Conservation (phyloP, 2,113 vertebrate genomes). For the Sus scrofa region DNA sequence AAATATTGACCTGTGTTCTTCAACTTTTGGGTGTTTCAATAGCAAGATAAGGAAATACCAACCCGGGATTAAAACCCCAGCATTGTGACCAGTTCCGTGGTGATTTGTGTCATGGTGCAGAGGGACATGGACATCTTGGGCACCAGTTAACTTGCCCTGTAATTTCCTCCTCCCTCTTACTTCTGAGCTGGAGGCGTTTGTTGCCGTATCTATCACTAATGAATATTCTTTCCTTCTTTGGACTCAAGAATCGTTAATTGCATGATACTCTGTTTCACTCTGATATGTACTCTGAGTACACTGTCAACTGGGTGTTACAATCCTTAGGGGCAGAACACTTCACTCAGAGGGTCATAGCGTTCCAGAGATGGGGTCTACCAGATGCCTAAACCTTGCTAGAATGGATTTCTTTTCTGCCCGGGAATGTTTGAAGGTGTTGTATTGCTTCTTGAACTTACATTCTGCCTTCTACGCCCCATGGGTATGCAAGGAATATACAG, state of each 20-base stretch:
- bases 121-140: not conserved
- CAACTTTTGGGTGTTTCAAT: slow-evolving; percentile 49
- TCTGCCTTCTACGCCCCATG: not conserved
- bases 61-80: not conserved
- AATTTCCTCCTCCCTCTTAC: not conserved
- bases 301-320: not conserved
- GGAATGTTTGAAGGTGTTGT: not conserved
- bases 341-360: not conserved
- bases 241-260: not conserved
- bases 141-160: not conserved
- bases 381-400: not conserved
- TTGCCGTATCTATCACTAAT: not conserved
- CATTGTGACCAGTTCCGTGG: not conserved
- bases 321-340: not conserved
- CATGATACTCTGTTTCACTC: not conserved
- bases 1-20: slow-evolving; percentile 68
- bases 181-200: not conserved
- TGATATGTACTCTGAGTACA: not conserved
- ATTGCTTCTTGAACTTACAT: not conserved
- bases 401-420: not conserved
- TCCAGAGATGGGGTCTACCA: not conserved
- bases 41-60: slow-evolving; percentile 55
- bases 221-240: not conserved
- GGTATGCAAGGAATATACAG: not conserved
- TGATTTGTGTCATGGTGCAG: not conserved